These are phyloP conservation scores for Drosophila gaucha DNA, from an alignment of 2,888 invertebrate species.

Conservation along the genomic window DNA sequence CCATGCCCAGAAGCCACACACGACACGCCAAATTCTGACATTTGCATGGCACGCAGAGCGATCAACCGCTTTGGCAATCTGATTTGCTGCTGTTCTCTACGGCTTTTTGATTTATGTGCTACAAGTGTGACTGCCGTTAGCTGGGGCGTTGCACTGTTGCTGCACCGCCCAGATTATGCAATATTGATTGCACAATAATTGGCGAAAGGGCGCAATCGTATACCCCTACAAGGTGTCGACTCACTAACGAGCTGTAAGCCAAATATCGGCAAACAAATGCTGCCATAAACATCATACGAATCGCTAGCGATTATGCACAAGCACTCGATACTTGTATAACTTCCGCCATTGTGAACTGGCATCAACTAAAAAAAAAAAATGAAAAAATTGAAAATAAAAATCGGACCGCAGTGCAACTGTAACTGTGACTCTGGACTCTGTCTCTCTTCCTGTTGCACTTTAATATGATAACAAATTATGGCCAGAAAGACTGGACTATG, in stretches of 20 bases:
- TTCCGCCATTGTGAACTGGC: constrained; percentile 70
- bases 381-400: constrained; percentile 14
- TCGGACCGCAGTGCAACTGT: constrained; percentile 29
- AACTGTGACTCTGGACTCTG: constrained; percentile 44
- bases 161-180: constrained; percentile 69
- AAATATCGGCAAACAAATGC: constrained; percentile 66
- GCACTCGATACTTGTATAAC: constrained; percentile 52
- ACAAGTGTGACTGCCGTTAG: constrained; percentile 78
- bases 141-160: constrained; percentile 64
- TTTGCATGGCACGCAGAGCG: constrained; percentile 73
- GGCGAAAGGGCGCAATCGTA: constrained; percentile 75
- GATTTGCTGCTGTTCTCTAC: constrained; percentile 27
- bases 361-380: no score
- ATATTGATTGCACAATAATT: constrained; percentile 78
- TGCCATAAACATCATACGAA: constrained; percentile 53
- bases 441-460: constrained; percentile 61
- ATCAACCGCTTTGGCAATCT: constrained; percentile 39
- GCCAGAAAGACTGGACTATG: constrained; percentile 41
- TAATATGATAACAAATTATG: constrained; percentile 83
- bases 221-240: constrained; percentile 76
- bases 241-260: constrained; percentile 72
- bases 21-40: constrained; percentile 72
- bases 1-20: constrained; percentile 78
- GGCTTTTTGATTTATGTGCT: constrained; percentile 72
- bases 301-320: constrained; percentile 59